Evolutionary conservation across 1,140 invertebrate genomes (phyloP), one percentile per base, ranked within the genome.

Genomic region (Pectinophora gossypiella): DNA sequence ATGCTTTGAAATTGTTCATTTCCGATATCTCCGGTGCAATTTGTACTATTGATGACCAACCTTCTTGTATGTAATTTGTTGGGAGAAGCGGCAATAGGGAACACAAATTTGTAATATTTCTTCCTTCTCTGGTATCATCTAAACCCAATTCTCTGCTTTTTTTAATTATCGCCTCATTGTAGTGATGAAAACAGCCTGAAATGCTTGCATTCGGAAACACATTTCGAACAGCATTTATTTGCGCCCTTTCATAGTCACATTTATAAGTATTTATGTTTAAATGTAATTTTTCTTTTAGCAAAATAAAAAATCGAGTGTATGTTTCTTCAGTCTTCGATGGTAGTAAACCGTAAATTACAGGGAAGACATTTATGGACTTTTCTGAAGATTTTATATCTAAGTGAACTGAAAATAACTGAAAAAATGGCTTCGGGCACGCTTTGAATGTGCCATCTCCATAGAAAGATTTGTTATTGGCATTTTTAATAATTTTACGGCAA

Each of bases 181-280:
- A 63, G 36, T 62, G 60, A 10, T 49, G 36, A 27, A 35, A 62
- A 21, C 60, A 62, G 13, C 61, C 61, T 19, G 9, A n/a, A 6
- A 38, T 38, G 3, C 13, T 38, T 38, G 35, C 35, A 15, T 38
- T 3, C 4, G 35, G 35, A 13, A 38, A 38, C 4, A 15, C 13
- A 6, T 10, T 4, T 6, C 13, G 9, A 6, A 38, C 35, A 13
- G 35, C 35, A 38, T 38, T 38, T 38, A 38, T 38, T n/a, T 38
- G 35, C 13, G 35, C 35, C 13, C n/a, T 38, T 38, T 38, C 35
- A 15, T n/a, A 38, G 35, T 38, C 35, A 13, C 35, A 38, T 38
- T 38, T 38, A 38, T n/a, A 38, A 38, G n/a, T 9, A 3, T 38
- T 3, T n/a, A 38, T 38, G n/a, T 13, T 6, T n/a, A 38, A 3